These are phyloP conservation scores for Rhodophaea formosa DNA, from an alignment of 2,888 invertebrate genomes.

Conservation along the genomic window DNA sequence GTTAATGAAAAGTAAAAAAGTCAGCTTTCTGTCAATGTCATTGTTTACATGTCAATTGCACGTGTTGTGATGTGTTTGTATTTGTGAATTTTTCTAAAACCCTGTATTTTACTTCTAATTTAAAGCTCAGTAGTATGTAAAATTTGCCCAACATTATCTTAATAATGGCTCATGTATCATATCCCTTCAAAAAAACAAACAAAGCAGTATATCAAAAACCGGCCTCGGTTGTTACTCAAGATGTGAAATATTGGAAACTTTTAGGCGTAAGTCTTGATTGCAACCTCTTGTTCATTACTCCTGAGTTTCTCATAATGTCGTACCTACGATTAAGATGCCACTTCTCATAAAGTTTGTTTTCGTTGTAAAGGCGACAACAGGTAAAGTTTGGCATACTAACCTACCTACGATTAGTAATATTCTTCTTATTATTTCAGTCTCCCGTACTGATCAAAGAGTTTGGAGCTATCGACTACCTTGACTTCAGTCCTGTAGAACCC, in stretches of 20 bases:
- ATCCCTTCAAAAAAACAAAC: conserved; percentile 86
- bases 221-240: conserved; percentile 86
- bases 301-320: too few species aligned
- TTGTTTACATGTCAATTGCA: neutral
- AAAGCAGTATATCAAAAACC: conserved; percentile 85
- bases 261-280: conserved; percentile 84
- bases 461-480: conserved; percentile 94
- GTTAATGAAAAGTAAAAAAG: too few species aligned
- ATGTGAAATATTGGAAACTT: conserved; percentile 93
- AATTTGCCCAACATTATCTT: neutral
- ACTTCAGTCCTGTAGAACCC: conserved; percentile 94
- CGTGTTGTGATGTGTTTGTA: neutral
- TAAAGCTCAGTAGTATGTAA: neutral
- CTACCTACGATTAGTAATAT: too few species aligned
- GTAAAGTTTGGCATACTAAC: too few species aligned
- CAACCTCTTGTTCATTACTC: neutral
- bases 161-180: conserved; percentile 67
- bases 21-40: neutral
- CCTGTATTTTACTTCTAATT: too few species aligned
- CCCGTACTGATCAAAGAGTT: conserved; percentile 95
- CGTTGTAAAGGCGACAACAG: too few species aligned
- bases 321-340: too few species aligned
- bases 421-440: conserved; percentile 68
- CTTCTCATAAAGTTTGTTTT: too few species aligned
- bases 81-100: neutral